These are phyloP conservation scores for Hydropotes inermis DNA, from an alignment of 2,113 vertebrate genomes.

Conservation along the genomic window DNA sequence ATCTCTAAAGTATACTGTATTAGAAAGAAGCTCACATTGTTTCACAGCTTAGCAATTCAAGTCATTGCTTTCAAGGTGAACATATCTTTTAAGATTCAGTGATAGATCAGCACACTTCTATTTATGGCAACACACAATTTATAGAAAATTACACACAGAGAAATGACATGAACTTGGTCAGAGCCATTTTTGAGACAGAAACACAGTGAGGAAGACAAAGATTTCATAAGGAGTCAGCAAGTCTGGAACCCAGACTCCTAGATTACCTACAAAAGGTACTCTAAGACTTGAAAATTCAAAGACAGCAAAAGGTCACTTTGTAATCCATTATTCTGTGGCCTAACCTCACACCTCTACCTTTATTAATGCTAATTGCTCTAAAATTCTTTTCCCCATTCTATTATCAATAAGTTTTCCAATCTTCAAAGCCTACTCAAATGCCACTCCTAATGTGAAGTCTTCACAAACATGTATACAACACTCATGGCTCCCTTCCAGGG, in stretches of 20 bases:
- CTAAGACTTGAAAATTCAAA: neutral
- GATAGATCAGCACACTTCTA: neutral
- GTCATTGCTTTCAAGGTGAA: neutral
- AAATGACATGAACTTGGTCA: neutral
- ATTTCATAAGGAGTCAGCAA: neutral
- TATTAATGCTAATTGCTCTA: neutral
- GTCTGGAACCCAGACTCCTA: neutral
- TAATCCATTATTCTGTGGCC: neutral
- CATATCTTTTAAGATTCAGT: neutral
- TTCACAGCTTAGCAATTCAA: neutral
- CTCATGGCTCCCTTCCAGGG: neutral
- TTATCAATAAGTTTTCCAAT: neutral
- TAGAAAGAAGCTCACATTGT: neutral
- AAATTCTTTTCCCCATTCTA: neutral
- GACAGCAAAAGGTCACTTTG: neutral
- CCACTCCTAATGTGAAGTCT: neutral
- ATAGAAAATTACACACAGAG: neutral
- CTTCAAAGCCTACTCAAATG: constrained; percentile 39
- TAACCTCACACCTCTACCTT: neutral
- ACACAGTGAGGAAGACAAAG: neutral
- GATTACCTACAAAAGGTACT: neutral
- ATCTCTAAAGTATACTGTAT: neutral
- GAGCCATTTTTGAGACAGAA: constrained; percentile 9
- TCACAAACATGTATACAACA: neutral
- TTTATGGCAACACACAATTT: constrained; percentile 4